phyloP scores from a whole-genome alignment of 1,140 invertebrate species.

The Brachionus paranguensis region DNA sequence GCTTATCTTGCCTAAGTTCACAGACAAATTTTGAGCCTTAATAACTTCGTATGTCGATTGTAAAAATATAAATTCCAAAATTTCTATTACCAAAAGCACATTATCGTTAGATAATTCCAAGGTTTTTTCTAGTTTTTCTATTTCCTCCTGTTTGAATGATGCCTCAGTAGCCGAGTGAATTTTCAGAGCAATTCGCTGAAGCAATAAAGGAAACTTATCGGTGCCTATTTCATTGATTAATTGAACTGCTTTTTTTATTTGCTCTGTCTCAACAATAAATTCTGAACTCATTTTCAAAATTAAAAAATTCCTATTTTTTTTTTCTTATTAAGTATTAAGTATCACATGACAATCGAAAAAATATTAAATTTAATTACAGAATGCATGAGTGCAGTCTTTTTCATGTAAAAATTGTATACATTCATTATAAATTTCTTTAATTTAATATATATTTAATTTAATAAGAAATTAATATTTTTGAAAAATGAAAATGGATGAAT shows the following conservation, averaged over 20 bases:
- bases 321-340: background rate
- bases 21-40: background rate
- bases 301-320: background rate
- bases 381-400: background rate
- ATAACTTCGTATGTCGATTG: constrained; percentile 31
- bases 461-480: background rate
- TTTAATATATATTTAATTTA: too few relatives aligned
- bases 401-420: background rate
- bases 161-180: background rate
- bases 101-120: background rate
- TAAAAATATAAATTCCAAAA: constrained; percentile 33
- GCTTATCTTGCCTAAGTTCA: background rate
- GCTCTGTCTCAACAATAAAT: constrained; percentile 17
- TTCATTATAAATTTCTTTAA: background rate
- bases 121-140: constrained; percentile 21
- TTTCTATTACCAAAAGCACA: background rate
- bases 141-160: background rate
- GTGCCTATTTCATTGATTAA: background rate
- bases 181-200: constrained; percentile 19
- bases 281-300: background rate
- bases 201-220: constrained; percentile 1
- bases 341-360: background rate
- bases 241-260: constrained; percentile 26
- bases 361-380: background rate
- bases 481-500: constrained; percentile 35